A percentile compares a stretch with the other conserved stretches of the same genome.
Evolutionary conservation across 2,797 vertebrate genomes (phyloP).

Genomic region (Podarcis siculus): DNA sequence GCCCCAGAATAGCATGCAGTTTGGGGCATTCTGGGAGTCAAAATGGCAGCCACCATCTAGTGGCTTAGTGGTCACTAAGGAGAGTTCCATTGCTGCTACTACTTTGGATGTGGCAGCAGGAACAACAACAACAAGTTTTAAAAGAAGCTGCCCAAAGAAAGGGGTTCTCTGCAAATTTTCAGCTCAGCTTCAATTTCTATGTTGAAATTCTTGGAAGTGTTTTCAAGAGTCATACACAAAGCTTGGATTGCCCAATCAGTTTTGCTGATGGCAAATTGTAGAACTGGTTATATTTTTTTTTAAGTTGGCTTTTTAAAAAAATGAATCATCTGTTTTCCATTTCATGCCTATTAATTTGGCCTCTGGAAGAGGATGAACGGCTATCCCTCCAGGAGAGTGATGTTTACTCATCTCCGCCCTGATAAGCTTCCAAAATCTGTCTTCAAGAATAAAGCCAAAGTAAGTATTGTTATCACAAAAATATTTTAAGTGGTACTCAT

Average conservation of each 20-base stretch:
- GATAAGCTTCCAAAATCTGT: constrained; percentile 23
- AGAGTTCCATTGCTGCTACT: neutral
- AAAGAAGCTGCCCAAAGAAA: neutral
- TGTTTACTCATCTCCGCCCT: constrained; percentile 24
- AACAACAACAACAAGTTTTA: neutral
- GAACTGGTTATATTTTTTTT: neutral
- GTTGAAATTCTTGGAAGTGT: neutral
- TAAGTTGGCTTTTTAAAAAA: neutral
- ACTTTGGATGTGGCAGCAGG: neutral
- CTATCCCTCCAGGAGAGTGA: constrained; percentile 34
- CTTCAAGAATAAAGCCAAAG: constrained; percentile 38
- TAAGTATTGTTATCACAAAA: constrained; percentile 4
- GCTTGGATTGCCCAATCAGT: neutral
- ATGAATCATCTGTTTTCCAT: neutral
- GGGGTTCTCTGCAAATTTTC: neutral
- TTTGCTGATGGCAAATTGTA: neutral
- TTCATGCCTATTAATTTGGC: neutral
- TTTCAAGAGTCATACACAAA: neutral
- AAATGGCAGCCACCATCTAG: neutral
- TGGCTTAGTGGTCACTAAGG: neutral
- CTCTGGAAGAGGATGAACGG: constrained; percentile 25
- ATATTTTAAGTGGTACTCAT: neutral
- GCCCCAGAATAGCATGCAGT: neutral
- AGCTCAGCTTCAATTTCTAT: neutral
- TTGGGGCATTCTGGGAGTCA: neutral